phyloP scores from a whole-genome alignment of 2,113 vertebrate genomes.

The Drymodes brunneopygia region DNA sequence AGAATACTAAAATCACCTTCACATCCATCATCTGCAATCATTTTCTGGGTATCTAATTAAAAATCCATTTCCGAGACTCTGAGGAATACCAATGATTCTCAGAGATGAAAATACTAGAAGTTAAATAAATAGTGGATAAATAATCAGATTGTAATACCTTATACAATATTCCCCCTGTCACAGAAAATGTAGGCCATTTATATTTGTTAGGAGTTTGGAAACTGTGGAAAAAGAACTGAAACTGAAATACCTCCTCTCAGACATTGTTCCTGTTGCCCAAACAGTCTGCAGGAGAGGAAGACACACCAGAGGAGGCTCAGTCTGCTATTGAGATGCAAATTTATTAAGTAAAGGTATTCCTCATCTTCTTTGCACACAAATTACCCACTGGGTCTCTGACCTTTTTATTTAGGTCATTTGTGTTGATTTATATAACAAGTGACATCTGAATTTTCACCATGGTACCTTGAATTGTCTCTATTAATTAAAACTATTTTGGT shows the following conservation, averaged over 20 bases:
- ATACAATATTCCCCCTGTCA: background rate
- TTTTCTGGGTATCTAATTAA: background rate
- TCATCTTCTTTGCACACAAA: background rate
- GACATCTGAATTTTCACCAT: background rate
- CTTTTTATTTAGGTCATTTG: background rate
- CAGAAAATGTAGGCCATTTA: background rate
- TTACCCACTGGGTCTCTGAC: background rate
- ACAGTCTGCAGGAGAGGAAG: background rate
- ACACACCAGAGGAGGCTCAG: background rate
- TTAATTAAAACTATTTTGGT: background rate
- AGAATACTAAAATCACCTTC: background rate
- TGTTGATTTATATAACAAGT: background rate
- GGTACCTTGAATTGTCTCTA: background rate
- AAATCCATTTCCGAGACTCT: slow-evolving; percentile 16
- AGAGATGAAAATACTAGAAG: background rate
- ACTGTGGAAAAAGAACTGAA: background rate
- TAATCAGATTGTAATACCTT: background rate
- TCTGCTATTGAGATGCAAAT: background rate
- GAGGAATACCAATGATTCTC: background rate
- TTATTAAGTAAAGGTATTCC: background rate
- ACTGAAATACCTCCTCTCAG: background rate
- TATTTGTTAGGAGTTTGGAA: background rate
- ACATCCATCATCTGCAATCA: background rate
- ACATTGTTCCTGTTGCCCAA: background rate
- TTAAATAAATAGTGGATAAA: slow-evolving; percentile 2